A percentile compares a stretch with the other conserved stretches of the same genome.
These are phyloP conservation scores for Hypomecis atomaria DNA, from an alignment of 2,888 invertebrate genomes.

Conservation along the genomic window DNA sequence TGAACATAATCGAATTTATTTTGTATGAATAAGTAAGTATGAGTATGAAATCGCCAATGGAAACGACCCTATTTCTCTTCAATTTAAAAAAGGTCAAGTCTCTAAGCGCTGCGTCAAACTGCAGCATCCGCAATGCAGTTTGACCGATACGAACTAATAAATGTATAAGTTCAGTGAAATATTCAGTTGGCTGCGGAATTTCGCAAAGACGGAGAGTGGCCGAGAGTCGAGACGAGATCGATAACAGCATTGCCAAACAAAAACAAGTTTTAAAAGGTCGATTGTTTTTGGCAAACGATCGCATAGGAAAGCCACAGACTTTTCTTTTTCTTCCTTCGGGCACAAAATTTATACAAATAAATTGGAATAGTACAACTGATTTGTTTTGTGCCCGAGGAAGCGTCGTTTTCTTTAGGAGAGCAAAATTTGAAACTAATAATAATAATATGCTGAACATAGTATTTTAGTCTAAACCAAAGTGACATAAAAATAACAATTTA, in stretches of 20 bases:
- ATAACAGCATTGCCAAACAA: constrained; percentile 15
- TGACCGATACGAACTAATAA: background rate
- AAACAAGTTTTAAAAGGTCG: constrained; percentile 13
- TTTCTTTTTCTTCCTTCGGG: background rate
- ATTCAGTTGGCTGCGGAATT: constrained; percentile 7
- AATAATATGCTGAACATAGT: no score
- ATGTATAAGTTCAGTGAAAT: background rate
- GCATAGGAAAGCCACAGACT: background rate
- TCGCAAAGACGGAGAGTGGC: background rate
- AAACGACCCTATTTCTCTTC: background rate
- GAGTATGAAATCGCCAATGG: background rate
- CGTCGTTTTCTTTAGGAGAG: no score
- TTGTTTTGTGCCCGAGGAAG: background rate
- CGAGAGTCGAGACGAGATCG: constrained; percentile 14
- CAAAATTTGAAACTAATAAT: no score
- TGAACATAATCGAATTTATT: no score
- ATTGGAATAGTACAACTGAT: background rate
- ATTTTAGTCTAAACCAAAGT: no score
- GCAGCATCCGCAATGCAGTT: constrained; percentile 33
- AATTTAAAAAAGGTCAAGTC: constrained; percentile 6
- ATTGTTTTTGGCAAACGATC: constrained; percentile 20
- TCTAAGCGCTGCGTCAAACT: constrained; percentile 24
- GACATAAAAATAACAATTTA: no score
- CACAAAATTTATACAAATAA: background rate
- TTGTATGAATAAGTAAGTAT: background rate